Base-by-base conservation (phyloP, 2,113 vertebrate genomes). In the Protobothrops mucrosquamatus region DNA sequence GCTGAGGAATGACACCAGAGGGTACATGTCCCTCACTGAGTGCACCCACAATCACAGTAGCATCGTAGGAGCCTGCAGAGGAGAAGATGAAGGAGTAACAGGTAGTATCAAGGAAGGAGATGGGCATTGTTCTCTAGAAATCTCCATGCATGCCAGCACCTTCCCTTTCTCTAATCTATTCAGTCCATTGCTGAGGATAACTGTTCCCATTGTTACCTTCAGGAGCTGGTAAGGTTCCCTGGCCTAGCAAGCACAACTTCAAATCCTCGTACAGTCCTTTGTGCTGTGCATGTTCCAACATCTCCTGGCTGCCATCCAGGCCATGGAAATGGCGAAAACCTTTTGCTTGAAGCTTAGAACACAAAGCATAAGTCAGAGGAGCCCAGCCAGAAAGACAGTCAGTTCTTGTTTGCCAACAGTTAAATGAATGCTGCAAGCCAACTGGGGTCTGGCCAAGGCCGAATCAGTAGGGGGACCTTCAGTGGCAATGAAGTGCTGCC, bases 291-390 rank as follows among this genome's bases (percentile, higher is more conserved):
- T 88, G 24, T 48, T 97, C 94, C 95, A 99, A 95, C 99, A 99
- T 99, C 6, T 55, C 95, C 23, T 94, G 52, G 91, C 98, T 99
- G 93, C 98, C 98, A 91, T 99, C 99, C 86, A 99, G 92, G 12
- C 99, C 99, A 26, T 98, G 97, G 95, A 99, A 96, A 88, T 95
- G 95, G 89, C 88, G 20, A 95, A 99, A 99, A 51, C 99, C 98
- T 46, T 92, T 95, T 43, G 93, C 96, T 94, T 98, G 98, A 92
- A 99, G 95, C 99, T 99, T 95, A 90, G 87, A 92, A 89, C 6
- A 87, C 8, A 48, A 10, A 57, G 46, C 9, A 22, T 7, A 26
- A 61, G 26, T 56, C 22, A 24, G 0, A 52, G 51, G 29, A 34
- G 14, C 34, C 12, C 74, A 22, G 74, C 18, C 18, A 81, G 74